Evolutionary conservation across 2,797 vertebrate genomes (phyloP).

Genomic region (Oophaga sylvatica): DNA sequence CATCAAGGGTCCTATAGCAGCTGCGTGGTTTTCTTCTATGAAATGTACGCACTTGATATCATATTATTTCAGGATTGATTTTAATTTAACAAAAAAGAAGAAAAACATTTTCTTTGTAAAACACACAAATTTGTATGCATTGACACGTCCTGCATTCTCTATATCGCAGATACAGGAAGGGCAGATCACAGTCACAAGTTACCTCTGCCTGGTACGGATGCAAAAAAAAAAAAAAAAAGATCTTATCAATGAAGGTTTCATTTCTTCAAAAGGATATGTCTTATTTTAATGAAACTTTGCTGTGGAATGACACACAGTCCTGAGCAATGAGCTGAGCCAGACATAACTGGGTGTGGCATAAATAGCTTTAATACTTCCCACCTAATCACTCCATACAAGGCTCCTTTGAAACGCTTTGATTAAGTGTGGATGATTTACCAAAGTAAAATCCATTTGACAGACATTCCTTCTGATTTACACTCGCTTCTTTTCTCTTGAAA

Average conservation of each 20-base stretch:
- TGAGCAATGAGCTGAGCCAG: conserved; percentile 55
- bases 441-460: conserved; percentile 39
- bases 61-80: too few species aligned
- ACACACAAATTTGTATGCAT: too few species aligned
- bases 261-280: conserved; percentile 17
- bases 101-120: too few species aligned
- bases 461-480: conserved; percentile 41
- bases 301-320: conserved; percentile 26
- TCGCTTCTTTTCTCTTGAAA: conserved; percentile 1
- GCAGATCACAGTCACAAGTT: not conserved
- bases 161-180: not conserved
- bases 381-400: conserved; percentile 48
- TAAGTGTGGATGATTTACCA: conserved; percentile 56
- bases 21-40: too few species aligned
- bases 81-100: too few species aligned
- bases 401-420: conserved; percentile 49
- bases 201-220: conserved; percentile 5
- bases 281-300: conserved; percentile 40
- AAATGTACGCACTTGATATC: too few species aligned
- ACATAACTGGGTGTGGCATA: conserved; percentile 56
- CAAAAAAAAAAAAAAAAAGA: not conserved
- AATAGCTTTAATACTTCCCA: conserved; percentile 43
- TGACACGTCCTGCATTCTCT: not conserved
- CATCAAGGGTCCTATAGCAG: too few species aligned
- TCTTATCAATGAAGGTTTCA: not conserved